A percentile compares a stretch with the other conserved stretches of the same genome.
These are phyloP conservation scores for Cotesia congregata DNA, from an alignment of 2,888 invertebrate species.

Conservation along the genomic window DNA sequence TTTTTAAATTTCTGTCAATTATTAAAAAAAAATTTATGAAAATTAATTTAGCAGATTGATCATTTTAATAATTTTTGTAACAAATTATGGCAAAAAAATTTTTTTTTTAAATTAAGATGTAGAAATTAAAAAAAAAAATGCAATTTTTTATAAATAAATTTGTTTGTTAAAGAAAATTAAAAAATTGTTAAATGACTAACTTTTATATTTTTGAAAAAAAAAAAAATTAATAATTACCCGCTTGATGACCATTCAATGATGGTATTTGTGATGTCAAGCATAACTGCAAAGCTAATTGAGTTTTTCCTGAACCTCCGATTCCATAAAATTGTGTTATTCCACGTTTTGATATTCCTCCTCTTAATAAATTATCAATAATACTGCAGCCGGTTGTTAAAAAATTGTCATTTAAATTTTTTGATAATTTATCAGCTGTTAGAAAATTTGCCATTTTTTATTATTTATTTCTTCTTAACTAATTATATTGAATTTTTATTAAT, in stretches of 20 bases:
- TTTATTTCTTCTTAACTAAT: background rate
- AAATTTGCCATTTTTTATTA: background rate
- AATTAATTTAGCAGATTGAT: too few species aligned
- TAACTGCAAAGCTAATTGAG: conserved; percentile 83
- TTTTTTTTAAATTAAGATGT: too few species aligned
- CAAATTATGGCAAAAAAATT: too few species aligned
- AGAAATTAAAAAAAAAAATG: too few species aligned
- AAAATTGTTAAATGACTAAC: too few species aligned
- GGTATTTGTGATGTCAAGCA: conserved; percentile 77
- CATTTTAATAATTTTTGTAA: too few species aligned
- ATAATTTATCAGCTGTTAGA: conserved; percentile 41
- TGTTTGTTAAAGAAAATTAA: too few species aligned
- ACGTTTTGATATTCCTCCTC: conserved; percentile 79
- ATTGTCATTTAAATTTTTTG: conserved; percentile 47
- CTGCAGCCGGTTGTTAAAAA: conserved; percentile 73
- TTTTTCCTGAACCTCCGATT: conserved; percentile 86
- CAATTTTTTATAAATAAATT: too few species aligned
- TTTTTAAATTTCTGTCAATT: too few species aligned
- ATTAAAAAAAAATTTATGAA: too few species aligned
- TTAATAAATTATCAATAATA: conserved; percentile 74
- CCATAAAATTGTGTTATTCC: conserved; percentile 85
- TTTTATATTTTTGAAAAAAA: too few species aligned
- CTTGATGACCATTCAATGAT: conserved; percentile 72
- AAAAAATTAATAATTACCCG: conserved; percentile 64
- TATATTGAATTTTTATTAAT: background rate